These are phyloP conservation scores for Andrena camellia DNA, from an alignment of 2,888 invertebrate genomes.

Conservation along the genomic window DNA sequence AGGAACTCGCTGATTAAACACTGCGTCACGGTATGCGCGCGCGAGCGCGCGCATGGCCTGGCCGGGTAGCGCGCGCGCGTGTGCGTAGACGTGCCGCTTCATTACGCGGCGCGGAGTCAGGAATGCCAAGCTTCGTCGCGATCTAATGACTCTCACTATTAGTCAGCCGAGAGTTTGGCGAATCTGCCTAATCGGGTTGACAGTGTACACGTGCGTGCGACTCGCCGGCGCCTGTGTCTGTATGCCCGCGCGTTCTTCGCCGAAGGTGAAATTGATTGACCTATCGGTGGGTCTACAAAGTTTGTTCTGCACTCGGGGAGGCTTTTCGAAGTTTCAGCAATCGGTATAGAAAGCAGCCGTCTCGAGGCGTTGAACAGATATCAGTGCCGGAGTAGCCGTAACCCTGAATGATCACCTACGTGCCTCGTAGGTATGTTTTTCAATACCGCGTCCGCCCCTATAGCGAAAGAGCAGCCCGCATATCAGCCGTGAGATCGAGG, in stretches of 20 bases:
- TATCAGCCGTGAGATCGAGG: conserved; percentile 33
- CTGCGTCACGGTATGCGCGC: not conserved
- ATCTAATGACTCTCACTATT: conserved; percentile 62
- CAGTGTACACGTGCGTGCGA: conserved; percentile 46
- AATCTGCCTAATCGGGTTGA: conserved; percentile 62
- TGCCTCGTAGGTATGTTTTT: conserved; percentile 36
- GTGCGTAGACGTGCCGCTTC: conserved; percentile 43
- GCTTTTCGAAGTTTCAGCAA: too few species aligned
- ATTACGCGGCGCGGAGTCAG: conserved; percentile 58
- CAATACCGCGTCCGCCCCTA: not conserved
- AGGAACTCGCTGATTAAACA: conserved; percentile 41
- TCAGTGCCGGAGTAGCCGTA: too few species aligned
- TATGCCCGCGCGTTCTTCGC: conserved; percentile 1
- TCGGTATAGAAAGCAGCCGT: too few species aligned
- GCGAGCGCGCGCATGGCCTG: not conserved
- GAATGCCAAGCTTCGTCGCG: conserved; percentile 65
- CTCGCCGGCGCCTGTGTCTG: conserved; percentile 5
- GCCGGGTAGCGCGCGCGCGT: not conserved
- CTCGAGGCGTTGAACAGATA: too few species aligned
- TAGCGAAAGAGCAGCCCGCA: not conserved
- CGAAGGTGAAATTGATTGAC: conserved; percentile 68
- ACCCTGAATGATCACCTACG: not conserved
- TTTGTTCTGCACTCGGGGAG: too few species aligned
- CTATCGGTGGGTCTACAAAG: conserved; percentile 63
- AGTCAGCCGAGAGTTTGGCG: conserved; percentile 58